Conservation (phyloP, 2,888 invertebrate species). For the Cartodere bifasciata region DNA sequence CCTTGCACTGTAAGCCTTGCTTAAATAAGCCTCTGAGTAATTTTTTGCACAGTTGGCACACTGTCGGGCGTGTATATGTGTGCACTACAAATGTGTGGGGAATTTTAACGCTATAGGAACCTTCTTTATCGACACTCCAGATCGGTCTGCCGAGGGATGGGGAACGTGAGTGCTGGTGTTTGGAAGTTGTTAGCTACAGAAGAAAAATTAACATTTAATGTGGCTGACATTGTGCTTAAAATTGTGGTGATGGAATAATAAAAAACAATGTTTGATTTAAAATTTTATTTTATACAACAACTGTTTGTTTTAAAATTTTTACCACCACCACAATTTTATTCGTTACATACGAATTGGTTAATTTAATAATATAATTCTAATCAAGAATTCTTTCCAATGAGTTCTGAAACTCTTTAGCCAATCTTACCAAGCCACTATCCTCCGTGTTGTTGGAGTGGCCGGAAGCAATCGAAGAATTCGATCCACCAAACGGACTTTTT, state of each 20-base stretch:
- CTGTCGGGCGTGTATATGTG: conserved; percentile 91
- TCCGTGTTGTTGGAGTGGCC: conserved; percentile 39
- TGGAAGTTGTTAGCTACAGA: conserved; percentile 4
- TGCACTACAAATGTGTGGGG: conserved; percentile 97
- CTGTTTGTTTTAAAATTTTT: no score
- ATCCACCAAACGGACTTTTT: conserved; percentile 65
- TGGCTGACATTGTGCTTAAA: no score
- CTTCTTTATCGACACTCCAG: conserved; percentile 58
- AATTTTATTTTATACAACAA: no score
- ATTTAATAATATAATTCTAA: no score
- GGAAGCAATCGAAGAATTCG: conserved; percentile 51
- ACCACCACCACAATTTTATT: no score
- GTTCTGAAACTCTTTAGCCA: no score
- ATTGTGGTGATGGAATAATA: no score
- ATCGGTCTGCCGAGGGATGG: conserved; percentile 58
- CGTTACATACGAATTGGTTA: no score
- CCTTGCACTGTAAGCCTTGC: conserved; percentile 94
- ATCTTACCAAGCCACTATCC: conserved; percentile 66
- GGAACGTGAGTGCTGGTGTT: conserved; percentile 42
- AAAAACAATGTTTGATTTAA: no score
- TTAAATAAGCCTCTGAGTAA: conserved; percentile 89
- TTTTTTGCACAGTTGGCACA: conserved; percentile 93
- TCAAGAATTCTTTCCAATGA: no score
- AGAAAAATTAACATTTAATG: conserved; percentile 13
- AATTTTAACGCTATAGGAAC: conserved; percentile 53